Evolutionary conservation across 2,888 invertebrate species (phyloP), one percentile per base, ranked within the genome.

Genomic region (Caenorhabditis sulstoni): DNA sequence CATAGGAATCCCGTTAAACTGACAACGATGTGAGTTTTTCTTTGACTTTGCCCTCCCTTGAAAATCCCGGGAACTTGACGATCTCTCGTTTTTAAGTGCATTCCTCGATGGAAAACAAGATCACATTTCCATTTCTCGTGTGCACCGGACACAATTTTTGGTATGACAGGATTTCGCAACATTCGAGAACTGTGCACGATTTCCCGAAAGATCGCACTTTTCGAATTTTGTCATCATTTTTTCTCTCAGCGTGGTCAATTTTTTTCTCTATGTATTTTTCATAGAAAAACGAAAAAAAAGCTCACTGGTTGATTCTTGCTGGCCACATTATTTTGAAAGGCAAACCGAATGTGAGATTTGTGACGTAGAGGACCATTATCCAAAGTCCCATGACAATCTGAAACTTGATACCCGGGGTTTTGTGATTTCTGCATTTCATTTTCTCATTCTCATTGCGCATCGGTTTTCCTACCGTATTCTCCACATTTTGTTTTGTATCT

Each of bases 311-410:
- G 14, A 78, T 70, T 18, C 62, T 53, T 12, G 68, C 78, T 14
- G 78, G 78, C 65, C 71, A 71, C 78, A 78, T 66, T 47, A 78
- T 78, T n/a, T 66, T 29, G 11, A 78, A 57, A 18, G 78, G 78
- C 11, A 78, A 49, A 16, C 78, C 78, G 29, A 78, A 78, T 12
- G 66, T 47, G 55, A 61, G 65, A 35, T 78, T 78, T 5, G 78
- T 78, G 50, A 78, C 49, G 50, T 78, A 71, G 20, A 76, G 55
- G 7, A 76, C 76, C 23, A 64, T 57, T 16, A 67, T 45, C 76
- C 76, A 76, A 22, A 76, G 44, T 49, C 76, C 76, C 8, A 68
- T 64, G 62, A 76, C 76, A 62, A 76, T 64, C 76, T 76, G 45
- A 58, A 73, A 73, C 2, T 55, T 3, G 9, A 37, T 1, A 37